Evolutionary conservation across 2,888 invertebrate species (phyloP).

Genomic region (Cynaeus angustus): DNA sequence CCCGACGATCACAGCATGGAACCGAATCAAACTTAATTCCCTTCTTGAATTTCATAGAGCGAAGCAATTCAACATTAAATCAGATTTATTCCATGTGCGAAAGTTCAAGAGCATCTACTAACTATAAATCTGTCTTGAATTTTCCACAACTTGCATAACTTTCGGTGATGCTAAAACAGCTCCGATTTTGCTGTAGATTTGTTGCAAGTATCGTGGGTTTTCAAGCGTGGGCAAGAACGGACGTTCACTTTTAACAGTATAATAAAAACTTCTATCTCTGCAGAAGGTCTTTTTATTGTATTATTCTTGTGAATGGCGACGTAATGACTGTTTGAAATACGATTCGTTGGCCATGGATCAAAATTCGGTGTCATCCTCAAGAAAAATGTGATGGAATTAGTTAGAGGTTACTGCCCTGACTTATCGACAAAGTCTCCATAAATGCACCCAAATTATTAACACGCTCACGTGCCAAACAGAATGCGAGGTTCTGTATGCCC

Average conservation of each 20-base stretch:
- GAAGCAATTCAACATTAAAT: slow-evolving; percentile 4
- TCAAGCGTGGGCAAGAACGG: slow-evolving; percentile 51
- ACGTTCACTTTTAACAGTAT: slow-evolving; percentile 51
- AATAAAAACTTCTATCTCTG: slow-evolving; percentile 39
- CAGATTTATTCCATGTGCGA: slow-evolving; percentile 25
- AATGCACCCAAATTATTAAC: slow-evolving; percentile 41
- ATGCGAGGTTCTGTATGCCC: slow-evolving; percentile 42
- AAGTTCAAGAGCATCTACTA: slow-evolving; percentile 34
- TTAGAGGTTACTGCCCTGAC: slow-evolving; percentile 38
- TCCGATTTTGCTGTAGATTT: slow-evolving; percentile 30
- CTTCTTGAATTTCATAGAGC: slow-evolving; percentile 35
- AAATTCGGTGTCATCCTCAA: slow-evolving; percentile 11
- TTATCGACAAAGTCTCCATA: slow-evolving; percentile 36
- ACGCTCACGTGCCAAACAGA: slow-evolving; percentile 41
- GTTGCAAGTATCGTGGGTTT: slow-evolving; percentile 43
- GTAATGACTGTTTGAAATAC: slow-evolving; percentile 32
- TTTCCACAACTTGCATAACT: slow-evolving; percentile 9
- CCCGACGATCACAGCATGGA: slow-evolving; percentile 40
- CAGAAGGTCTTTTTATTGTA: slow-evolving; percentile 47
- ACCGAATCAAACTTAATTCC: slow-evolving; percentile 39
- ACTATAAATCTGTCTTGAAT: slow-evolving; percentile 16
- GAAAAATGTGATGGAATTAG: slow-evolving; percentile 1
- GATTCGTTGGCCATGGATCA: slow-evolving; percentile 26
- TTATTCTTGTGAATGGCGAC: slow-evolving; percentile 37
- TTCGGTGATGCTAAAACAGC: slow-evolving; percentile 11